Evolutionary conservation across 2,888 invertebrate species (phyloP), one percentile per base, ranked within the genome.

Genomic region (Petrophora chlorosata): DNA sequence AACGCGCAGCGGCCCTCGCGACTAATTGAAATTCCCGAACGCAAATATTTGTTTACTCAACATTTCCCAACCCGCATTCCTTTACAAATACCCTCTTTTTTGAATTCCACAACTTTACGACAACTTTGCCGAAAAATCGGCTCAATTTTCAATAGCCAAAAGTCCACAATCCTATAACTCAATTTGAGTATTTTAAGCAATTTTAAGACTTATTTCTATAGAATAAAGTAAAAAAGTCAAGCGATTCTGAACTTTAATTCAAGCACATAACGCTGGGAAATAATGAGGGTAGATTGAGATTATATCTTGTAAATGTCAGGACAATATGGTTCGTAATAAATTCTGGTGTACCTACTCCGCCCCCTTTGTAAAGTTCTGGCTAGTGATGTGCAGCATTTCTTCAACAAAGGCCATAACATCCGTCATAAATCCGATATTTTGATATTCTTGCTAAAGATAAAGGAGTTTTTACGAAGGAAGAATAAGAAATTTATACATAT

Each of bases 291-390:
- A 44, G 45, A 59, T 44, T 49, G 25, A 36, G 55, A 56, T 61
- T 56, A 61, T 34, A 52, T 50, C 52, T 56, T 62, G 68, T 65
- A 65, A 59, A 73, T 59, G 86, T 83, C 85, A 79, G 53, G 60
- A 66, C 82, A 85, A 81, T 85, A 82, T 77, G 83, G 65, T 70
- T 63, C 69, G 71, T 80, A 76, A 86, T 86, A 86, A 84, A 87
- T 87, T 79, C 66, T 61, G 50, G 44, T n/a, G n/a, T n/a, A n/a
- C 45, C 61, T 67, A 61, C 44, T 48, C 80, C 68, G 79, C 82
- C 87, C 84, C 70, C 65, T 63, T 63, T 53, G 43, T 46, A 52
- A 55, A 69, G 68, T 58, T 70, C 66, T 51, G 3, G n/a, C 15
- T 14, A 15, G 15, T 12, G 29, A 13, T 29, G 29, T 0, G 16